Base-by-base conservation (phyloP, 2,888 invertebrate species). In the Drosophila cognata region DNA sequence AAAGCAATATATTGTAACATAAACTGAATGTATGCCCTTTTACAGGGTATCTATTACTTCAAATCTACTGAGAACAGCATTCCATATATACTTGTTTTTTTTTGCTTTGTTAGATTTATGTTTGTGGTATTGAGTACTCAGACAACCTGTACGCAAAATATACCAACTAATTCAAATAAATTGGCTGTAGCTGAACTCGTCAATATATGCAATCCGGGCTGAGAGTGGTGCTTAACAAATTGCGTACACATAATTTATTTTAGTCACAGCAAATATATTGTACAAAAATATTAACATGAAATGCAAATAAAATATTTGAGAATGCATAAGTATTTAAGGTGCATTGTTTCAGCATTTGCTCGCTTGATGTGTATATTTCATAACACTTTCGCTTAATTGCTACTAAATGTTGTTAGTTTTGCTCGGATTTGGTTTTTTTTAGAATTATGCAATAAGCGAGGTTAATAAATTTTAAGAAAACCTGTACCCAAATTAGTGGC, bases 341-440 rank as follows among this genome's bases (percentile, higher is more conserved):
- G 60, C 61, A 72, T 74, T 79, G 66, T 76, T 63, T 69, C 41
- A 64, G 60, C 55, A 31, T 68, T 56, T 69, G 62, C 35, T 68
- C 10, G 53, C 56, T 55, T 59, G 55, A 53, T 58, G 62, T 35
- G 71, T 74, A 60, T 74, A 83, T 82, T 88, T 85, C 77, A 87
- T 83, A 87, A 74, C 80, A 84, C 87, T 90, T 90, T 87, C 90
- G 80, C 90, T 77, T 90, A 86, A 85, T 69, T 33, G 73, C 63
- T 60, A 53, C 75, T 85, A 88, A 85, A 83, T 83, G 79, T 77
- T 73, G 56, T 57, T 33, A 7, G 59, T 31, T 70, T 59, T 48
- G 52, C 29, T 33, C 38, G 3, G 55, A 36, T 65, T 59, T 48
- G 46, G 1, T 21, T 21, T 25, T 35, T 41, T 41, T 18, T 43